These are phyloP conservation scores for Hypanus sabinus DNA, from an alignment of 2,113 vertebrate species.

Conservation along the genomic window DNA sequence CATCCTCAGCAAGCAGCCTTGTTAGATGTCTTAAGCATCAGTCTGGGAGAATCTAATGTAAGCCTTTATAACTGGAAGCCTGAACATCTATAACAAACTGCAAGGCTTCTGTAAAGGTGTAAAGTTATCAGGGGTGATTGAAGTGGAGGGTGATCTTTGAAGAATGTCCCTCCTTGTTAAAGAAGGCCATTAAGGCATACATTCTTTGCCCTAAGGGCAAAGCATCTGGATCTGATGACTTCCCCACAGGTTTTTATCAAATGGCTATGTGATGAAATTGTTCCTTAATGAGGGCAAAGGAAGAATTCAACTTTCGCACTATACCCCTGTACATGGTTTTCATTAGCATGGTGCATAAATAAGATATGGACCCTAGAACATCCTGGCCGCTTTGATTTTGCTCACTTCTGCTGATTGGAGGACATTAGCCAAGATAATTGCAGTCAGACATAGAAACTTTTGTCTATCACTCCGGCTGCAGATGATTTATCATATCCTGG, in stretches of 20 bases:
- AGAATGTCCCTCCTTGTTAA: constrained; percentile 37
- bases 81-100: neutral
- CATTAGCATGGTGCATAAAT: constrained; percentile 5
- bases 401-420: neutral
- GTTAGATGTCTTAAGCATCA: neutral
- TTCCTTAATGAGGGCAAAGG: constrained; percentile 30
- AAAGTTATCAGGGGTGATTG: neutral
- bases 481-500: neutral
- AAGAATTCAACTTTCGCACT: constrained; percentile 20
- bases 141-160: constrained; percentile 15
- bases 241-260: constrained; percentile 31
- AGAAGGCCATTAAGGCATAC: constrained; percentile 2
- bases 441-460: neutral
- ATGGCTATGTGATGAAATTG: constrained; percentile 11
- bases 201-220: constrained; percentile 12
- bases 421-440: constrained; percentile 6
- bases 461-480: neutral
- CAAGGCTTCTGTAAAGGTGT: constrained; percentile 10
- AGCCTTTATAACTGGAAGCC: neutral
- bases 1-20: neutral
- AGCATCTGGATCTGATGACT: constrained; percentile 34
- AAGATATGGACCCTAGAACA: neutral
- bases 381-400: neutral
- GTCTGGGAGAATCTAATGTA: neutral
- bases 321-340: neutral